These are phyloP conservation scores for Procapra przewalskii DNA, from an alignment of 2,113 vertebrate genomes.

Conservation along the genomic window DNA sequence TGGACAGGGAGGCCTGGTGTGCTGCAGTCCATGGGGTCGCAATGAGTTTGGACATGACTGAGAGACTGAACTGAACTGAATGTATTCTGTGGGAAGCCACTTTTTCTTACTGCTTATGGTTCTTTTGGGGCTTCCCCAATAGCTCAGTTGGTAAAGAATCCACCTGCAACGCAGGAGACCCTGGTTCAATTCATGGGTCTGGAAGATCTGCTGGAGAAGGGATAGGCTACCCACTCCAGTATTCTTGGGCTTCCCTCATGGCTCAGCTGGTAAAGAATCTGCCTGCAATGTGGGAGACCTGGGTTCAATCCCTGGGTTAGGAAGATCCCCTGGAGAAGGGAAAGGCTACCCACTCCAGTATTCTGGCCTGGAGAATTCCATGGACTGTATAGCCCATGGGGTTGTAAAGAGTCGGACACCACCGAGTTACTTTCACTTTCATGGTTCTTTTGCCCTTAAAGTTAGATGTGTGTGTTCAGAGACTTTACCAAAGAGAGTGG, in stretches of 20 bases:
- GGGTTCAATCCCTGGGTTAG: background rate
- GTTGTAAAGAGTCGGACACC: accelerated
- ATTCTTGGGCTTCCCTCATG: background rate
- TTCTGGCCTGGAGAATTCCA: background rate
- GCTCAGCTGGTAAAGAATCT: background rate
- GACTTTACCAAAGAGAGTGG: background rate
- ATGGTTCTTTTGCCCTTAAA: background rate
- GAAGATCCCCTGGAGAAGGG: background rate
- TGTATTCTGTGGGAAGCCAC: background rate
- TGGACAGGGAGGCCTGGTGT: background rate
- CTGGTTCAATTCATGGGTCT: background rate
- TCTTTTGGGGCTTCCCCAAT: background rate
- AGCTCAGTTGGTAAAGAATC: background rate
- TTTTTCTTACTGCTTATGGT: background rate
- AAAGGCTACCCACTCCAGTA: background rate
- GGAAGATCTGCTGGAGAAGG: background rate
- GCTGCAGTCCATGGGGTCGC: background rate
- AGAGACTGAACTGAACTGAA: background rate
- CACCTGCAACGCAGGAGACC: background rate
- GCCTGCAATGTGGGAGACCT: background rate
- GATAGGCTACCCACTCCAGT: background rate
- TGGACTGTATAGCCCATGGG: background rate
- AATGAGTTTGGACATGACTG: background rate
- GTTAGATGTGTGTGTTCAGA: background rate
- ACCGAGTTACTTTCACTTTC: background rate